Percentiles rank a stretch among this genome's conserved stretches.
Conservation (phyloP, 2,113 vertebrate species). For the Otolemur garnettii region DNA sequence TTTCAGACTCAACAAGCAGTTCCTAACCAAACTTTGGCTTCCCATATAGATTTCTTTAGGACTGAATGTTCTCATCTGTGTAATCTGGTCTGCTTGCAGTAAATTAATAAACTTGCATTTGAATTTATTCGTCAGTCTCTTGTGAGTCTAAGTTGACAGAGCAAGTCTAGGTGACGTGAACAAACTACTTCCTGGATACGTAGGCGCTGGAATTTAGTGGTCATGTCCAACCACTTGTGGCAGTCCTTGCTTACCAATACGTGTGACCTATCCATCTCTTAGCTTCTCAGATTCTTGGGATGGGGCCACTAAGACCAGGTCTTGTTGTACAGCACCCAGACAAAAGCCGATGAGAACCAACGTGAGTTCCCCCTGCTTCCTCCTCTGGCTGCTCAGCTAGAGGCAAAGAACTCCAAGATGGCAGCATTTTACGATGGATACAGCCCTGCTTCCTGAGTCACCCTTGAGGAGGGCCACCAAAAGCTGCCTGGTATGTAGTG, state of each 20-base stretch:
- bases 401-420: neutral
- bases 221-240: accelerated
- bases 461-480: neutral
- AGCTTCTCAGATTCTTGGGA: accelerated
- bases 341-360: neutral
- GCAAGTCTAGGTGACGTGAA: neutral
- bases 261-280: neutral
- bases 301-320: neutral
- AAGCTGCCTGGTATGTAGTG: neutral
- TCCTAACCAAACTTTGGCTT: neutral
- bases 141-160: neutral
- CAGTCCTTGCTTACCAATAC: neutral
- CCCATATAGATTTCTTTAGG: neutral
- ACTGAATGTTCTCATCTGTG: neutral
- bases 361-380: accelerated
- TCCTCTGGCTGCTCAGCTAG: neutral
- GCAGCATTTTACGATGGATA: neutral
- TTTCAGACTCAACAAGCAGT: neutral
- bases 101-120: neutral
- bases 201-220: neutral
- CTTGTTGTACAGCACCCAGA: accelerated
- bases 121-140: neutral
- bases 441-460: too few species aligned
- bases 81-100: neutral
- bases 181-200: neutral